phyloP scores from a whole-genome alignment of 2,797 vertebrate genomes.

The Sandelia bainsii region DNA sequence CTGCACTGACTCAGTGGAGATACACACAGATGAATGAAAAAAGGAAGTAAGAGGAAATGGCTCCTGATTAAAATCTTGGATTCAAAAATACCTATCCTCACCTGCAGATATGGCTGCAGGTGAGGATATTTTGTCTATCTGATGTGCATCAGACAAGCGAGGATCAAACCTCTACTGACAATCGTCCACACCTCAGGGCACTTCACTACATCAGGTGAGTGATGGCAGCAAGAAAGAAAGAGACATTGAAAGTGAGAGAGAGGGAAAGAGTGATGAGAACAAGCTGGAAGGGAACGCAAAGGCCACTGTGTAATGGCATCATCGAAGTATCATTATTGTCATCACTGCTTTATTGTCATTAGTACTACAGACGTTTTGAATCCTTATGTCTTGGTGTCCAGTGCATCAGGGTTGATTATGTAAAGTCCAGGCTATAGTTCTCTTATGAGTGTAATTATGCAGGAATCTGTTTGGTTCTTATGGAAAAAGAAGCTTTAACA shows the following conservation, averaged over 20 bases:
- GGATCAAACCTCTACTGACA: conserved; percentile 29
- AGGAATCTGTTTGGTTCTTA: conserved; percentile 33
- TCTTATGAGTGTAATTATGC: conserved; percentile 70
- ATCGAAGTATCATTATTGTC: conserved; percentile 74
- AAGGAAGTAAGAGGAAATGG: not conserved
- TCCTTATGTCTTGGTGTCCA: conserved; percentile 56
- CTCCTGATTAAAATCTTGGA: not conserved
- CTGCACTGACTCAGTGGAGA: conserved; percentile 1
- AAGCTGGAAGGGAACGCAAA: conserved; percentile 31
- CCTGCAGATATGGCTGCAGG: not conserved
- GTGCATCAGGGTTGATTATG: conserved; percentile 45
- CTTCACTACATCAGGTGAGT: conserved; percentile 19
- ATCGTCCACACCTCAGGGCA: conserved; percentile 19
- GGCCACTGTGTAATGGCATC: conserved; percentile 57
- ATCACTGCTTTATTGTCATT: conserved; percentile 55
- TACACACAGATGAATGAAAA: not conserved
- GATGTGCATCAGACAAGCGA: not conserved
- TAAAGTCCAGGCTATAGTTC: conserved; percentile 34
- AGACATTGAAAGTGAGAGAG: conserved; percentile 1
- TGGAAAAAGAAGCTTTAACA: conserved; percentile 16
- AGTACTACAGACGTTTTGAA: conserved; percentile 49
- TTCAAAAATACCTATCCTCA: not conserved
- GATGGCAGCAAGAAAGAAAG: conserved; percentile 21
- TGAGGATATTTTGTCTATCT: conserved; percentile 21
- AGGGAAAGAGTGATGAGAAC: not conserved